Base-by-base conservation (phyloP, 1,140 invertebrate genomes). In the Scaptomyza hsui region DNA sequence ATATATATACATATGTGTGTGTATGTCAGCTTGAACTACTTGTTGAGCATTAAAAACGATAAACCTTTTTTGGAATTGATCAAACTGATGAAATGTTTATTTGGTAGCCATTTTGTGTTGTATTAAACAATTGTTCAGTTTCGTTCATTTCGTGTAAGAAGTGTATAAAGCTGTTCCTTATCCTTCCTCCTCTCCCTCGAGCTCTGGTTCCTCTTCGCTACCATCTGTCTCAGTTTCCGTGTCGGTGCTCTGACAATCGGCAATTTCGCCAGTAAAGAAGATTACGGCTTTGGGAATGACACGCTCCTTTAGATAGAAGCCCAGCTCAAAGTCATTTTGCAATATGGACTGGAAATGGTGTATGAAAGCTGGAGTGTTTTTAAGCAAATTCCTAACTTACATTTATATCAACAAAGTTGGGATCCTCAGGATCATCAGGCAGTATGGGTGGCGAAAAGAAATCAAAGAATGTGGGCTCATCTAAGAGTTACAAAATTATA, bases 271-370 rank as follows among this genome's bases (percentile, higher is more conserved):
- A 72, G 97, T 98, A 80, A 94, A 98, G 88, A 96, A 98, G 1
- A 98, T 92, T 6, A 98, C 94, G 61, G 97, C 97, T 78, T 95
- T 93, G n/a, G 97, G 97, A 59, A 98, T 94, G 62, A 98, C 94
- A 56, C 95, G 93, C 79, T 97, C 97, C 77, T 96, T 94, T 39
- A 98, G 95, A 86, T 97, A 97, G 92, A 98, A 96, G 26, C 97
- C 97, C 89, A 98, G 95, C 92, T 98, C 97, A 92, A 97, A 98
- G 92, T 98, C 97, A 80, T 94, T 95, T 35, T 95, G 95, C 41
- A 91, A 41, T 24, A 91, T 82, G 24, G 81, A 71, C 90, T 91
- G 13, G 19, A 21, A 7, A 24, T 12, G 2, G 9, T 19, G 26
- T 56, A 32, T 47, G 1, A n/a, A 3, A 62, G 19, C 13, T 5